Base-by-base conservation (phyloP, 2,797 vertebrate species). In the Coranthus polyacanthus region DNA sequence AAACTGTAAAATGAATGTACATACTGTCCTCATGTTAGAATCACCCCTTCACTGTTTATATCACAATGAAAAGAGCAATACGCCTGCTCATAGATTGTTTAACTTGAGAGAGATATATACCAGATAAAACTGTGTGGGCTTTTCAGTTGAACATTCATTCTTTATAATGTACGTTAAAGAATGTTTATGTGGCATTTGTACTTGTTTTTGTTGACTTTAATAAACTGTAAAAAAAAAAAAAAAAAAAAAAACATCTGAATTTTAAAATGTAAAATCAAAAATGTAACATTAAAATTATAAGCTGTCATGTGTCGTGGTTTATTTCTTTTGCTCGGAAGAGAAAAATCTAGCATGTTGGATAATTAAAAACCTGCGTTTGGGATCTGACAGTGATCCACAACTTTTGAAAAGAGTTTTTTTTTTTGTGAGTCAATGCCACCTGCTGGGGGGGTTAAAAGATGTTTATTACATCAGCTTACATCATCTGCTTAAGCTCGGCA, bases 151-250 rank as follows among this genome's bases (percentile, higher is more conserved):
- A 77, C 79, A 75, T 89, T 91, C 66, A 86, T 73, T 64, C 75
- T 76, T 42, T 73, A 84, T 76, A 66, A 78, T 85, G 67, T 88
- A 89, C 44, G 60, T 89, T 86, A 82, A 66, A 79, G 84, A 90
- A 89, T 91, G 90, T 92, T 87, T 83, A 72, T 86, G 88, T 91
- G 85, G 74, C 82, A 90, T 91, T 92, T 93, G 91, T 92, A 91
- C 79, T 87, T 81, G 77, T 86, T 91, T 88, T 87, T 89, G 78
- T 91, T 92, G 82, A 92, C 79, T 92, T 90, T 82, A 87, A 84
- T 83, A 89, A 87, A 85, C 63, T 86, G 82, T 90, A 81, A 73
- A 85, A 75, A 81, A 69, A 72, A 56, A 36, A 26, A 79, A n/a
- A n/a, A 81, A 73, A 85, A 75, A 81, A 69, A 72, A 56, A 36